Evolutionary conservation across 2,113 vertebrate species (phyloP), one percentile per base, ranked within the genome.

Genomic region (Apeltes quadracus): DNA sequence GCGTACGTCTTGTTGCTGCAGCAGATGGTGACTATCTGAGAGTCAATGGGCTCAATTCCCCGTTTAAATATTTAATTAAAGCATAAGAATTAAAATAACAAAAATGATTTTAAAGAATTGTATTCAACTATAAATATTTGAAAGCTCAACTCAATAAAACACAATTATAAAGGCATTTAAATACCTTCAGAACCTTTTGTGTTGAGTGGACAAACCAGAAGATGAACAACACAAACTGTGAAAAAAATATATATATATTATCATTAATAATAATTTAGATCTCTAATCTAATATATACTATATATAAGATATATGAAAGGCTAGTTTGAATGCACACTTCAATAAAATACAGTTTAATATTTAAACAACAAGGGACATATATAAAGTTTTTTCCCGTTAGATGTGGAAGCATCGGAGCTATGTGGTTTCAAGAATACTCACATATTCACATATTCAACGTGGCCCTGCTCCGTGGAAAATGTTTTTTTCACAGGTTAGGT

Each of bases 401-500:
- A 13, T 1, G 5, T 38, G 48, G 50, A n/a, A n/a, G n/a, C n/a
- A n/a, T n/a, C n/a, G n/a, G n/a, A n/a, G n/a, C n/a, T n/a, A n/a
- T n/a, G n/a, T n/a, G 36, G 25, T 50, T 57, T 61, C 38, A 34
- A 32, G 27, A 54, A 23, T 50, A 8, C 25, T 54, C 9, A 25
- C 20, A 20, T 55, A 44, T 69, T 62, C 46, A 59, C 41, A 70
- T 25, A 75, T 50, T 32, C 22, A 43, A 23, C 41, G 69, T 75
- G 57, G 36, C 50, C 46, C 39, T 58, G 46, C 46, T 74, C 46
- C 38, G 34, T 59, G 71, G 61, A 79, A 50, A 53, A 65, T 18
- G 72, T 56, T 78, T 64, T 69, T 38, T 41, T 72, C 14, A n/a
- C n/a, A n/a, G n/a, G n/a, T 54, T 44, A n/a, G 71, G 39, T 76